Conservation (phyloP, 2,888 invertebrate genomes). For the Athetis lepigone region DNA sequence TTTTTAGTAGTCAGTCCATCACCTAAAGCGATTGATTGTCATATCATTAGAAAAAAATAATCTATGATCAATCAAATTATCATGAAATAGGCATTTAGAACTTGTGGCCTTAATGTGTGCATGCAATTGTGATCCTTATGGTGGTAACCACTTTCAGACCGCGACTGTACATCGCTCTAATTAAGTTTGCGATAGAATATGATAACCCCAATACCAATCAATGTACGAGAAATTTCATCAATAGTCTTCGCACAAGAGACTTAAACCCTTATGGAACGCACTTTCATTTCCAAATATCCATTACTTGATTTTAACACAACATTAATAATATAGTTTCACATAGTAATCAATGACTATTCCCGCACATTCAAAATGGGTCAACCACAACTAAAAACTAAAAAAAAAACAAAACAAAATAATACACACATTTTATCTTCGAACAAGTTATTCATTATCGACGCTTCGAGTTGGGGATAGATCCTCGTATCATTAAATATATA, state of each 20-base stretch:
- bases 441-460: slow-evolving; percentile 68
- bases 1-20: too few relatives aligned
- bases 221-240: slow-evolving; percentile 7
- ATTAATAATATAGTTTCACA: not conserved
- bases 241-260: not conserved
- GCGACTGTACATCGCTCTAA: not conserved
- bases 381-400: slow-evolving; percentile 25
- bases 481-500: slow-evolving; percentile 77
- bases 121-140: too few relatives aligned
- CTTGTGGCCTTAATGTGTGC: too few relatives aligned
- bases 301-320: not conserved
- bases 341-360: not conserved
- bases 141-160: too few relatives aligned
- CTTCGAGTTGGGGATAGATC: slow-evolving; percentile 69
- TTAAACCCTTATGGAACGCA: slow-evolving; percentile 9
- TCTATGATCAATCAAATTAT: too few relatives aligned
- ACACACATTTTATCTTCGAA: slow-evolving; percentile 91
- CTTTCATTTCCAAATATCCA: not conserved
- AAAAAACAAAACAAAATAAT: slow-evolving; percentile 51
- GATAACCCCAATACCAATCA: not conserved
- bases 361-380: not conserved
- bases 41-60: too few relatives aligned
- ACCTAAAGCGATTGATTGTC: too few relatives aligned
- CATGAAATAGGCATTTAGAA: too few relatives aligned
- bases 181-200: not conserved